These are phyloP conservation scores for Australoheros scitulus DNA, from an alignment of 2,113 vertebrate species.

Conservation along the genomic window DNA sequence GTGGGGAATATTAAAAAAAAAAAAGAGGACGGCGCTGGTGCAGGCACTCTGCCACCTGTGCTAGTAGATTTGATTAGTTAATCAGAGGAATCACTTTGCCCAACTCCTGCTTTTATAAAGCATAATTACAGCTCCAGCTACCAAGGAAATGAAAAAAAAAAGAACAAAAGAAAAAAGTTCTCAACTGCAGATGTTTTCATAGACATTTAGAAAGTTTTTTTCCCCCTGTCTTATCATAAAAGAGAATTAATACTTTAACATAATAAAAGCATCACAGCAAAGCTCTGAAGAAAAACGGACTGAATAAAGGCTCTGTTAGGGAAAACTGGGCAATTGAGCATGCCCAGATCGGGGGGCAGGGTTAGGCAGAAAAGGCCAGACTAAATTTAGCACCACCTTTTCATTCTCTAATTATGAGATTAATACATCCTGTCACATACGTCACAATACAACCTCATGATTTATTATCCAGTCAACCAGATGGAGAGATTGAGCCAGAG, in stretches of 20 bases:
- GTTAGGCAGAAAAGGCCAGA: conserved; percentile 68
- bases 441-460: conserved; percentile 74
- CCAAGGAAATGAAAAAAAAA: conserved; percentile 17
- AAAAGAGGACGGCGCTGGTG: conserved; percentile 22
- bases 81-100: conserved; percentile 70
- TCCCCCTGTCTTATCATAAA: not conserved
- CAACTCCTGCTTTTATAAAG: conserved; percentile 53
- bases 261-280: not conserved
- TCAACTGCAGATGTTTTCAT: conserved; percentile 57
- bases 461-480: conserved; percentile 73
- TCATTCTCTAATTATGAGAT: conserved; percentile 78
- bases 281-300: conserved; percentile 1
- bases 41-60: conserved; percentile 69
- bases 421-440: conserved; percentile 76
- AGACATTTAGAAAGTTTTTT: conserved; percentile 29
- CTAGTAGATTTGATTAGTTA: conserved; percentile 68
- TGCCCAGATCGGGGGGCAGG: conserved; percentile 41
- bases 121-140: conserved; percentile 54
- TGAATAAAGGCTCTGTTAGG: not conserved
- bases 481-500: conserved; percentile 68
- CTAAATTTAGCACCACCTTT: conserved; percentile 79
- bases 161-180: conserved; percentile 1
- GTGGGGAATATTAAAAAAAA: not conserved
- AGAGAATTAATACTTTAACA: conserved; percentile 10
- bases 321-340: conserved; percentile 29